Percentiles rank a stretch among this genome's conserved stretches.
phyloP scores from a whole-genome alignment of 2,888 invertebrate species.

The Trachelus troglodyta region DNA sequence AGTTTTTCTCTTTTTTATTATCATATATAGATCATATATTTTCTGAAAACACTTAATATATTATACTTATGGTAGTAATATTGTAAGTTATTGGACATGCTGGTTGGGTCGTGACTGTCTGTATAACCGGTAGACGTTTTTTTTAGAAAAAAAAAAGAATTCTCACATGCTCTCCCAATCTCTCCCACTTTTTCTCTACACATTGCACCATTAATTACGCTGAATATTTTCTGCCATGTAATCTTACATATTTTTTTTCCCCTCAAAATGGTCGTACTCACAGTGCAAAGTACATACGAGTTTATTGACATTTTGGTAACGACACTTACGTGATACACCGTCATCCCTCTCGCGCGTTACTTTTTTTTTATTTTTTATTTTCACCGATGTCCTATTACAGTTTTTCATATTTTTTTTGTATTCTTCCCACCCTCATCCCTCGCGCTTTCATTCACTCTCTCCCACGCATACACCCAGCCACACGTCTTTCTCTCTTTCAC shows the following conservation, averaged over 20 bases:
- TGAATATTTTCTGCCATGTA: background rate
- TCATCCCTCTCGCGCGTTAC: constrained; percentile 1
- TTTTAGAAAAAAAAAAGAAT: background rate
- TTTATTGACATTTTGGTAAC: constrained; percentile 36
- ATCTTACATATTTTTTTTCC: background rate
- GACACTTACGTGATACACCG: constrained; percentile 17
- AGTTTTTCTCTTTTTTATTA: constrained; percentile 55
- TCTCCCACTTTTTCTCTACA: background rate
- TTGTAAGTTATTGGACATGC: constrained; percentile 56
- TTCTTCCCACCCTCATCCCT: background rate
- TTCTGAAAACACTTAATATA: constrained; percentile 62
- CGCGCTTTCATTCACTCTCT: background rate
- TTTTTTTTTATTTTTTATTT: background rate
- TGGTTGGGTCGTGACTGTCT: constrained; percentile 36
- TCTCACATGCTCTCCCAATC: background rate
- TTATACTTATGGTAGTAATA: constrained; percentile 58
- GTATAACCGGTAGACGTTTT: constrained; percentile 28
- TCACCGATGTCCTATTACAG: background rate
- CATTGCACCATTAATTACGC: background rate
- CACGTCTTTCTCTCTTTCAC: background rate
- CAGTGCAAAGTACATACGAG: background rate
- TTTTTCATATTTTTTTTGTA: background rate
- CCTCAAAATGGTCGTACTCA: background rate
- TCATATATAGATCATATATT: constrained; percentile 62
- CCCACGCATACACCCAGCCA: background rate